Conservation (phyloP, 1,140 invertebrate genomes). For the Oedothorax gibbosus region DNA sequence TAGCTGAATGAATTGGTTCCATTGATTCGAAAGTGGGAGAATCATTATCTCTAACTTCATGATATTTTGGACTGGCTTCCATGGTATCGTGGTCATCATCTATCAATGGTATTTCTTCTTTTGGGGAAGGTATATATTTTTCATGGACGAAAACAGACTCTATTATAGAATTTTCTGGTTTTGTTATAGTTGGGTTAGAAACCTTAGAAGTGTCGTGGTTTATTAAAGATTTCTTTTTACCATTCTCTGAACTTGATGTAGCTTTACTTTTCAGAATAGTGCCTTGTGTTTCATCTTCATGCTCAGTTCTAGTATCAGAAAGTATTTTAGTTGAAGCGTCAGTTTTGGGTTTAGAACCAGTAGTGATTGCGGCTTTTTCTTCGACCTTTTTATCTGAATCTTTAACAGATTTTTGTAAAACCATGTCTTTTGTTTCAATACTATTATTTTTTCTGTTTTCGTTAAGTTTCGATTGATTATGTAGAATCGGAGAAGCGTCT, state of each 20-base stretch:
- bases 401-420: background rate
- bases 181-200: background rate
- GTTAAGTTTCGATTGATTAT: background rate
- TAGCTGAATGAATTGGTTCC: too few species aligned
- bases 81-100: too few species aligned
- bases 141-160: too few species aligned
- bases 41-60: too few species aligned
- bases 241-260: background rate
- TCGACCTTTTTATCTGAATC: background rate
- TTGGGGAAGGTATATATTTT: too few species aligned
- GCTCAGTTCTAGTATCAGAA: background rate
- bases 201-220: background rate
- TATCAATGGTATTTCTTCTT: too few species aligned
- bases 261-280: background rate
- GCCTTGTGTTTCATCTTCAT: background rate
- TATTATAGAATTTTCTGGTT: background rate
- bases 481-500: too few species aligned
- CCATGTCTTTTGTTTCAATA: background rate
- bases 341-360: background rate
- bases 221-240: background rate
- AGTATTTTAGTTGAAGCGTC: background rate
- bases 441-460: background rate
- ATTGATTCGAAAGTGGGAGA: too few species aligned
- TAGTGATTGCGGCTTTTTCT: background rate
- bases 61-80: too few species aligned